Evolutionary conservation across 1,140 invertebrate species (phyloP).

Genomic region (Panagrolaimus sp.): DNA sequence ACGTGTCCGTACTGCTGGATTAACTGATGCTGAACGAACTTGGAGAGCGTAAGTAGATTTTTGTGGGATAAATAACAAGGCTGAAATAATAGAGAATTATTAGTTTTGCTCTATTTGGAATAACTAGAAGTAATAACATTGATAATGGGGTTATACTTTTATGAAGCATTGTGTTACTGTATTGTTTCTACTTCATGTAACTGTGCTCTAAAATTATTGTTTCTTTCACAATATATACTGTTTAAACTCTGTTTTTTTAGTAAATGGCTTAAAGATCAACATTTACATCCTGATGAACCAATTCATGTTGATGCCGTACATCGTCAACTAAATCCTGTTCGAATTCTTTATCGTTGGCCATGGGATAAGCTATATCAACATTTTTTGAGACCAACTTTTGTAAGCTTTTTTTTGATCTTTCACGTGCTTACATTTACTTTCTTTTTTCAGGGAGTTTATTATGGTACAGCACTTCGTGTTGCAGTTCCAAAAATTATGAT

Average conservation of each 20-base stretch:
- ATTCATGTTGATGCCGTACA: constrained; percentile 52
- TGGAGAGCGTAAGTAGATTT: constrained; percentile 44
- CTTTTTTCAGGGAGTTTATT: constrained; percentile 44
- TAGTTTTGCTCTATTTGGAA: too few species aligned
- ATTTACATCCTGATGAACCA: constrained; percentile 56
- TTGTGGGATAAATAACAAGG: too few species aligned
- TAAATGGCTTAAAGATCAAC: constrained; percentile 51
- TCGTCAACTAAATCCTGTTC: constrained; percentile 54
- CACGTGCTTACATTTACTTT: neutral
- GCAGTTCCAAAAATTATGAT: constrained; percentile 44
- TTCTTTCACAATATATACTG: constrained; percentile 18
- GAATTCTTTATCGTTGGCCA: constrained; percentile 49
- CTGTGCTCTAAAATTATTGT: constrained; percentile 30
- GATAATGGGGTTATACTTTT: too few species aligned
- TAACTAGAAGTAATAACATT: too few species aligned
- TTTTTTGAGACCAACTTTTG: constrained; percentile 52
- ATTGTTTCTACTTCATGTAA: neutral
- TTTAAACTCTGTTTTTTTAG: constrained; percentile 22
- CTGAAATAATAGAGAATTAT: too few species aligned
- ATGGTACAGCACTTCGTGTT: constrained; percentile 43
- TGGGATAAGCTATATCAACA: constrained; percentile 51
- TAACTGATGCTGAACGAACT: constrained; percentile 51
- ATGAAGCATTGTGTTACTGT: too few species aligned
- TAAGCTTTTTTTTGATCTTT: constrained; percentile 9
- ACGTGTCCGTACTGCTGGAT: constrained; percentile 46